Evolutionary conservation across 2,888 invertebrate species (phyloP).

Genomic region (Oligia latruncula): DNA sequence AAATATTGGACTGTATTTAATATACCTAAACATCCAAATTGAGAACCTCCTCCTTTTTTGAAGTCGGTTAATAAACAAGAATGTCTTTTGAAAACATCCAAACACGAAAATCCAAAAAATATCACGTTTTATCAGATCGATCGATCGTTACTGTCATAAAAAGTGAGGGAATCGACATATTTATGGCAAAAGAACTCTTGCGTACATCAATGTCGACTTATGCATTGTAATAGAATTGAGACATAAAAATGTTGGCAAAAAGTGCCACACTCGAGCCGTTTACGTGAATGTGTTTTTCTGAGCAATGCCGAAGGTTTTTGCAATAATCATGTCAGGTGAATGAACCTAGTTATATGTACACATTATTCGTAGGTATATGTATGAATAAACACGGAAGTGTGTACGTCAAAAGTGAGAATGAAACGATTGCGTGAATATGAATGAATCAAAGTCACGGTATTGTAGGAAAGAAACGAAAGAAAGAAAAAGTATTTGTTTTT

Average conservation of each 20-base stretch:
- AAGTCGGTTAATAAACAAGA: neutral
- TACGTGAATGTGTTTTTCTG: constrained; percentile 35
- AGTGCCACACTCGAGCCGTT: constrained; percentile 21
- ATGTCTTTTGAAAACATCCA: constrained; percentile 20
- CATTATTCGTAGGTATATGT: neutral
- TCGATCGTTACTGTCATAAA: constrained; percentile 21
- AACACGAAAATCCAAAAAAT: constrained; percentile 26
- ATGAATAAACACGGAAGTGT: constrained; percentile 36
- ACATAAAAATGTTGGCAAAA: constrained; percentile 43
- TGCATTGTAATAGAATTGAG: constrained; percentile 42
- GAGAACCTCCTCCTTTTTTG: no score
- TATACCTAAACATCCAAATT: no score
- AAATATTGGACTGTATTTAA: no score
- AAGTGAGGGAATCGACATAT: constrained; percentile 20
- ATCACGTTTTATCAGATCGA: constrained; percentile 18
- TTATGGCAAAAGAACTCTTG: constrained; percentile 20
- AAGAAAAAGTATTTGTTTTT: neutral
- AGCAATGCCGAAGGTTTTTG: constrained; percentile 18
- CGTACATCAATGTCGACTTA: constrained; percentile 23
- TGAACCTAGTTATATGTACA: constrained; percentile 16
- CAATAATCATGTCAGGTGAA: constrained; percentile 38
- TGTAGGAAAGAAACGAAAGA: neutral
- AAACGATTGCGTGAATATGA: constrained; percentile 10
- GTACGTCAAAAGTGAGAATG: constrained; percentile 4
- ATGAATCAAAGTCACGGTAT: neutral